Conservation (phyloP, 2,797 vertebrate species). For the Thaleichthys pacificus region DNA sequence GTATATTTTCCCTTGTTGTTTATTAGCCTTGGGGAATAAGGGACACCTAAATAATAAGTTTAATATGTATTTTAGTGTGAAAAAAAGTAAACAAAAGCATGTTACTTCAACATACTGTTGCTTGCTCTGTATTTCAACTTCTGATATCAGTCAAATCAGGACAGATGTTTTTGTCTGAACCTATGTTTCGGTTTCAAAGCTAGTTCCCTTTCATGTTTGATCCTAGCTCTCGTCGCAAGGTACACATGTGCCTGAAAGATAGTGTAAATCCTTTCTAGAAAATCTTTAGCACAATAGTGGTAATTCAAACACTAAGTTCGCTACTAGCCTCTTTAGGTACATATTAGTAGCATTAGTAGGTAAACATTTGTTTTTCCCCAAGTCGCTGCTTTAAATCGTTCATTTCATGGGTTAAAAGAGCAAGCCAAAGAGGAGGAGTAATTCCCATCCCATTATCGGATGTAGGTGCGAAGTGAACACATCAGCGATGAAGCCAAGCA, state of each 20-base stretch:
- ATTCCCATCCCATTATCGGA: constrained; percentile 62
- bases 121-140: not conserved
- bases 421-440: constrained; percentile 58
- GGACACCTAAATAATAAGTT: too few relatives aligned
- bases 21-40: too few relatives aligned
- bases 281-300: not conserved
- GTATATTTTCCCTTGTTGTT: too few relatives aligned
- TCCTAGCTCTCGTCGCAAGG: not conserved
- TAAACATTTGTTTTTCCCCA: constrained; percentile 47
- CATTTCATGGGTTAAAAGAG: constrained; percentile 62
- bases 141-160: not conserved
- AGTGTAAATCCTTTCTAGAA: not conserved
- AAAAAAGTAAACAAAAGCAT: not conserved
- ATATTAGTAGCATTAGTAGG: constrained; percentile 42
- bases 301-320: not conserved
- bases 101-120: not conserved
- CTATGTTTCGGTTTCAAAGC: too few relatives aligned
- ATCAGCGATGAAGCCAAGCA: constrained; percentile 67
- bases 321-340: constrained; percentile 5
- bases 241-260: not conserved
- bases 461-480: constrained; percentile 55
- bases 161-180: too few relatives aligned
- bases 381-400: constrained; percentile 55
- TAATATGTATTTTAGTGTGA: not conserved
- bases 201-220: not conserved